Percentiles rank a stretch among this genome's conserved stretches.
Conservation (phyloP, 2,113 vertebrate genomes). For the Trachemys scripta region DNA sequence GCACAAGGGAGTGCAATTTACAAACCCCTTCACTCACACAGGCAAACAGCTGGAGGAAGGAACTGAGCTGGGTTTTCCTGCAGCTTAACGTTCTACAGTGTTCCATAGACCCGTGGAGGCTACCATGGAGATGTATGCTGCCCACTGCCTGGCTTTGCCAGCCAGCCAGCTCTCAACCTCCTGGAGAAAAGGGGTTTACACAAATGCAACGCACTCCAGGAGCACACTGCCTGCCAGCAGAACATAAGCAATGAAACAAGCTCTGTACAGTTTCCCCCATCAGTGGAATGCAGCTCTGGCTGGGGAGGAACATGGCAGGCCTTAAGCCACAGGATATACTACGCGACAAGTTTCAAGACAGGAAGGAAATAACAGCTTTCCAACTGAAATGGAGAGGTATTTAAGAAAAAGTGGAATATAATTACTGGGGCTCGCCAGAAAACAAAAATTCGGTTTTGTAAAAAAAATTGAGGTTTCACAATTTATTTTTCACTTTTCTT, state of each 20-base stretch:
- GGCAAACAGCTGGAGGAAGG: neutral
- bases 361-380: neutral
- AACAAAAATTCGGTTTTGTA: neutral
- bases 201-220: neutral
- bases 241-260: neutral
- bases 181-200: neutral
- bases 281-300: accelerated
- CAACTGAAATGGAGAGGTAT: neutral
- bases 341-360: neutral
- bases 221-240: accelerated
- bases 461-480: neutral
- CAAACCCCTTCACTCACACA: neutral
- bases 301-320: neutral
- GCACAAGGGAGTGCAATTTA: neutral
- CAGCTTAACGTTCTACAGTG: neutral
- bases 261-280: neutral
- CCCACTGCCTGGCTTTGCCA: neutral
- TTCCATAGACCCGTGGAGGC: neutral
- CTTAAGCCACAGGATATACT: neutral
- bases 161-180: neutral
- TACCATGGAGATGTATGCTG: neutral
- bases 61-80: neutral
- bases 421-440: neutral
- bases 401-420: neutral
- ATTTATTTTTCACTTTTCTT: neutral